These are phyloP conservation scores for Sanderia malayensis DNA, from an alignment of 30 jellyfish, hydroid and myxozoan genomes.

Conservation along the genomic window DNA sequence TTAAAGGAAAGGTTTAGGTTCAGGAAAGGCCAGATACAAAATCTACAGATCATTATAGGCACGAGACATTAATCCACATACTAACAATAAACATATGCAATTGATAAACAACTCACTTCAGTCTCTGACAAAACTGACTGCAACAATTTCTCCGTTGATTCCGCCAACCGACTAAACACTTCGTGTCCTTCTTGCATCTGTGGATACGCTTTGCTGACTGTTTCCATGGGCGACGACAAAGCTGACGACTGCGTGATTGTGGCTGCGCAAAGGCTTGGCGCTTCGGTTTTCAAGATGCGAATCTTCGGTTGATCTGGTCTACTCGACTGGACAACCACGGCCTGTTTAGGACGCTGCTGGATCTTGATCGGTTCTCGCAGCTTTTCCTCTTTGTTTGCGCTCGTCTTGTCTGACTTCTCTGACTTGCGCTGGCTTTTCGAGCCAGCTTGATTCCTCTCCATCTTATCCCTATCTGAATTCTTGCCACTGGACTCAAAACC, in stretches of 20 bases:
- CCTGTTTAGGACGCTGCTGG: constrained; percentile 63
- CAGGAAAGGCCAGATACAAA: too few relatives aligned
- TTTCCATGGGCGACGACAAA: constrained; percentile 65
- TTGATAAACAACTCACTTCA: constrained; percentile 82
- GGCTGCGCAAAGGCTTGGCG: constrained; percentile 50
- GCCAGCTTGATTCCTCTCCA: not conserved
- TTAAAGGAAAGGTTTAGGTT: too few relatives aligned
- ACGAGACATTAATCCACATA: too few relatives aligned
- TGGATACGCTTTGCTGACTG: constrained; percentile 51
- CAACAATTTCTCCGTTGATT: constrained; percentile 91
- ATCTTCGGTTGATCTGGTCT: constrained; percentile 68
- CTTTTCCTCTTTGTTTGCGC: constrained; percentile 24
- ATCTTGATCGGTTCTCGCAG: constrained; percentile 57
- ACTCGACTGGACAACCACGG: constrained; percentile 10
- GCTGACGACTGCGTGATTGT: constrained; percentile 60
- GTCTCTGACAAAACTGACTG: constrained; percentile 91
- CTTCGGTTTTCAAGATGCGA: constrained; percentile 55
- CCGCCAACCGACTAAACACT: constrained; percentile 79
- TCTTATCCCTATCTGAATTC: constrained; percentile 26
- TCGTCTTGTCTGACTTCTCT: not conserved
- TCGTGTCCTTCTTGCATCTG: constrained; percentile 76
- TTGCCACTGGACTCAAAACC: constrained; percentile 4
- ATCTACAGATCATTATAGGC: too few relatives aligned
- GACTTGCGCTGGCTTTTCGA: constrained; percentile 3
- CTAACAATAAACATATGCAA: too few relatives aligned